Base-by-base conservation (phyloP, 2,797 vertebrate species). In the Microctenopoma steveboyesi region DNA sequence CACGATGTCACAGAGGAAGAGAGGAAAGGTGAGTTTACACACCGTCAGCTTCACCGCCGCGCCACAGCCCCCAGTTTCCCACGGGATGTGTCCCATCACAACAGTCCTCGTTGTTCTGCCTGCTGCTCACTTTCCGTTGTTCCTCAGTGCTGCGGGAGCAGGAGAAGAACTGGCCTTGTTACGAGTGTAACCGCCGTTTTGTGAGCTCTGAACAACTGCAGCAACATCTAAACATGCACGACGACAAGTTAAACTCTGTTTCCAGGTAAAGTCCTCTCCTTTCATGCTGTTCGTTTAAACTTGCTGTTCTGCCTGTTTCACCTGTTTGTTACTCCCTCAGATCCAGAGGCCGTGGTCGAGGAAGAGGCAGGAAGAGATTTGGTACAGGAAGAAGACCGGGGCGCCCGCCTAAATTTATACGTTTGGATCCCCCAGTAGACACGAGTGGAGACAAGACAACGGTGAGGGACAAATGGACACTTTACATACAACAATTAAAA, bases 141-240 rank as follows among this genome's bases (percentile, higher is more conserved):
- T 52, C 18, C 15, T 1, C 76, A 99, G 98, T 97, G 58, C 94
- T 99, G 56, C 92, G 97, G 69, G 98, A 99, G 48, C 97, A 98
- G 76, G 98, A 99, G 89, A 98, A 97, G 93, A 99, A 99, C 81
- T 99, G 98, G 98, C 98, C 98, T 0, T 99, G 98, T 79, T 99
- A 97, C 0, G 98, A 99, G 79, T 99, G 98, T 65, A 98, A 96
- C 81, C 94, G 96, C 0, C 97, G 98, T 16, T 99, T 99, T 66
- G 92, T 97, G 92, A 99, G 96, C 92, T 99, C 97, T 0, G 97
- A 99, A 73, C 97, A 99, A 52, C 94, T 99, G 45, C 98, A 99
- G 81, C 97, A 97, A 67, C 98, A 99, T 78, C 96, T 99, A 82
- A 98, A 99, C 90, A 95, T 97, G 91, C 98, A 99, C 0, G 98